Conservation (phyloP, 2,888 invertebrate genomes). For the Thera obeliscata region DNA sequence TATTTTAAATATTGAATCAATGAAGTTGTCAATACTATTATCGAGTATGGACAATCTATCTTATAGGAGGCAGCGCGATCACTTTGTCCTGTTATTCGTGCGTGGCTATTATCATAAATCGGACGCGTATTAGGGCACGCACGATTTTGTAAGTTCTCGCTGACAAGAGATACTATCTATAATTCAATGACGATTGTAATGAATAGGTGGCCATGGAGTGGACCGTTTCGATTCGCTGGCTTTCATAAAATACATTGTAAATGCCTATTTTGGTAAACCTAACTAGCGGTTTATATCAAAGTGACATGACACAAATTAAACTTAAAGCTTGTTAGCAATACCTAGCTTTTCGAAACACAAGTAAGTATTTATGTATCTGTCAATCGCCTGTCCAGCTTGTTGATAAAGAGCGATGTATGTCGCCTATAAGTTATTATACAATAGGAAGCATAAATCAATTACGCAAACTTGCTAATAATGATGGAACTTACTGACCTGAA, state of each 20-base stretch:
- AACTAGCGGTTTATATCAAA: slow-evolving; percentile 41
- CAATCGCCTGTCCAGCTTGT: slow-evolving; percentile 27
- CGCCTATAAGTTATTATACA: slow-evolving; percentile 22
- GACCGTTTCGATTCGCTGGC: slow-evolving; percentile 49
- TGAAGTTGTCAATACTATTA: slow-evolving; percentile 42
- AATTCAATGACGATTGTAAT: slow-evolving; percentile 58
- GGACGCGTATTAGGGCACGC: slow-evolving; percentile 42
- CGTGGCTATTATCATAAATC: slow-evolving; percentile 45
- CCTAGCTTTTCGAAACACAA: slow-evolving; percentile 36
- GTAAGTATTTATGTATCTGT: slow-evolving; percentile 37
- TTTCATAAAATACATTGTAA: slow-evolving; percentile 35
- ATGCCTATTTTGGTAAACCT: slow-evolving; percentile 38
- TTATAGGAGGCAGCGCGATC: slow-evolving; percentile 33
- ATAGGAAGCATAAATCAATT: slow-evolving; percentile 26
- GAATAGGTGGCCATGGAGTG: slow-evolving; percentile 56
- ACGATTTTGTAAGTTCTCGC: slow-evolving; percentile 55
- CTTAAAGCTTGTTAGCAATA: slow-evolving; percentile 42
- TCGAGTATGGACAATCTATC: slow-evolving; percentile 38
- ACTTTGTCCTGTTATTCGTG: slow-evolving; percentile 41
- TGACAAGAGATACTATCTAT: slow-evolving; percentile 52
- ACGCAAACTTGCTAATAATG: slow-evolving; percentile 16
- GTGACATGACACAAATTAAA: slow-evolving; percentile 43
- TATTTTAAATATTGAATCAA: slow-evolving; percentile 43
- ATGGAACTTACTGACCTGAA: slow-evolving; percentile 36
- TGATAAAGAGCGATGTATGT: slow-evolving; percentile 31